Evolutionary conservation across 2,888 invertebrate species (phyloP), one percentile per base, ranked within the genome.

Genomic region (Drosophila merina): DNA sequence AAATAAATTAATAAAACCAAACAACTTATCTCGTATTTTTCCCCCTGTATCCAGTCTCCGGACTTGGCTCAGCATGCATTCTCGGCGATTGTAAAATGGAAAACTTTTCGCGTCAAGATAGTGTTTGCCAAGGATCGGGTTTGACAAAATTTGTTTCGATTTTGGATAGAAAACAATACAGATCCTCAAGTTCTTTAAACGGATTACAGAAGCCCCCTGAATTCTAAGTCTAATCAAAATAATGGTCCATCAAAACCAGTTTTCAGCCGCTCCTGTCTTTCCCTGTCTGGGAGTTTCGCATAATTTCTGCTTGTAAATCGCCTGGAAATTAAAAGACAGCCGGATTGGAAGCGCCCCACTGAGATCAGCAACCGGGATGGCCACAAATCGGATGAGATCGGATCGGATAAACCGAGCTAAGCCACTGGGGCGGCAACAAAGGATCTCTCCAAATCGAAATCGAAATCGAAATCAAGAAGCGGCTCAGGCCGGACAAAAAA

Each of bases 21-120:
- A 33, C 9, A 4, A 33, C 8, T 3, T 2, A 9, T 3, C n/a
- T n/a, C 1, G 0, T 1, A 42, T 42, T 42, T 42, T 42, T 42
- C n/a, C 9, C 14, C 8, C 40, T 42, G 40, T 4, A 42, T 54
- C 69, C 74, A 56, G 70, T 66, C 55, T 72, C 74, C 67, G 1
- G 63, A 72, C 52, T 55, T 38, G 44, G 74, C 85, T 58, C 82
- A 82, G 85, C 82, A 72, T 82, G 82, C 79, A 73, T 85, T 85
- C 82, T 82, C 76, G 70, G 75, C 79, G 57, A 81, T 82, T 76
- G 82, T 75, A 74, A 79, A 82, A 82, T 82, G 82, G 79, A 20
- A 82, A 85, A 82, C 58, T 82, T 82, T 77, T 79, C 82, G 68
- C 79, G 82, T 82, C 74, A 79, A 82, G 77, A 85, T 82, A 76